Conservation (phyloP, 2,888 invertebrate species). For the Romanomermis culicivorax region DNA sequence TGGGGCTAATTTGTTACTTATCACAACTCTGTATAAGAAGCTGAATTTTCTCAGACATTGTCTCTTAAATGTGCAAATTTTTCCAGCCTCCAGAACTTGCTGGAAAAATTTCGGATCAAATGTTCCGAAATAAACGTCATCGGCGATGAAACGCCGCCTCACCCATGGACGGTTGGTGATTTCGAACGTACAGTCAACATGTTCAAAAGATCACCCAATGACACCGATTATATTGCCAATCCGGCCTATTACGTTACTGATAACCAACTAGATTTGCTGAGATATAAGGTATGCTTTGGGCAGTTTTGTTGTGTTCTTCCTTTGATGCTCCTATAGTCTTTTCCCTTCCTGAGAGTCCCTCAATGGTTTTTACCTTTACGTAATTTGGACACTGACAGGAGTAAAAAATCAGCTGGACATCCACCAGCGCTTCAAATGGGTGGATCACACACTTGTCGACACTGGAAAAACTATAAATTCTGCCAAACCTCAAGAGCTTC, state of each 20-base stretch:
- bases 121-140: constrained; percentile 58
- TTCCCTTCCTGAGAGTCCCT: not conserved
- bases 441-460: no score
- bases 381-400: not conserved
- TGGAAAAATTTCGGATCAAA: constrained; percentile 80
- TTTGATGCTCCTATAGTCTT: no score
- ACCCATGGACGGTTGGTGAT: not conserved
- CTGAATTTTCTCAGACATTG: no score
- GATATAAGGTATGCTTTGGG: not conserved
- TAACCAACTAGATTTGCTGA: not conserved
- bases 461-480: no score
- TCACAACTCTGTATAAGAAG: no score
- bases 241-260: not conserved
- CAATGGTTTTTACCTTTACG: not conserved
- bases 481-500: no score
- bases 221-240: not conserved
- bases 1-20: no score
- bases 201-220: not conserved
- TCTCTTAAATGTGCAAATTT: constrained; percentile 34
- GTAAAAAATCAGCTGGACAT: not conserved
- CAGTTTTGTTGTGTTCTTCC: constrained; percentile 5
- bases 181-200: not conserved
- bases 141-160: constrained; percentile 39
- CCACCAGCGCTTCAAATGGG: not conserved
- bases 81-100: constrained; percentile 83